A percentile compares a stretch with the other conserved stretches of the same genome.
phyloP scores from a whole-genome alignment of 2,888 invertebrate genomes.

The Lithophane semibrunnea region DNA sequence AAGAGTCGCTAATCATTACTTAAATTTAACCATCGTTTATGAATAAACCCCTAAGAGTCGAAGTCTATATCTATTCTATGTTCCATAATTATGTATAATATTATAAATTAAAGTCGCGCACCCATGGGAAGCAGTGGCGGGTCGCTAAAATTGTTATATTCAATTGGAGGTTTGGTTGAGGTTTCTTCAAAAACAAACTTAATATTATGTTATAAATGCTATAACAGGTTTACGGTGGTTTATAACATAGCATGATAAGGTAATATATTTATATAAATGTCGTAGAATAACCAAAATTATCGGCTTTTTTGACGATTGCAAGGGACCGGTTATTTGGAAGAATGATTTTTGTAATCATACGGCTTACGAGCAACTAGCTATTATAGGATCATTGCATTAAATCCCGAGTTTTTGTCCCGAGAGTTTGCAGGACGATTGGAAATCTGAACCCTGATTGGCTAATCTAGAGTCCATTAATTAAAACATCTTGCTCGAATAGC shows the following conservation, averaged over 20 bases:
- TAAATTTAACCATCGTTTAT: too few species aligned
- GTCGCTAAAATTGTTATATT: neutral
- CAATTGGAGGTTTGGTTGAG: neutral
- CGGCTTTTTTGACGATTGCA: neutral
- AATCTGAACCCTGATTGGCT: neutral
- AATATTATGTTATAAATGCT: neutral
- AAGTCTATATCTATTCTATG: too few species aligned
- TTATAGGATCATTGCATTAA: neutral
- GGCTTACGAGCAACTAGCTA: neutral
- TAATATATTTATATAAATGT: neutral
- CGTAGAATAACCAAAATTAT: neutral
- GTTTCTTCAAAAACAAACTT: neutral
- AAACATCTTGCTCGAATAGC: too few species aligned
- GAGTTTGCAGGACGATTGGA: neutral
- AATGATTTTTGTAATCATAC: neutral
- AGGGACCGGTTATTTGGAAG: neutral
- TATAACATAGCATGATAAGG: neutral
- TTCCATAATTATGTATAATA: too few species aligned
- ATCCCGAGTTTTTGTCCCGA: neutral
- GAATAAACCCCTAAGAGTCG: too few species aligned
- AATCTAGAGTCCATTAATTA: neutral
- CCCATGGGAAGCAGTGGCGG: neutral
- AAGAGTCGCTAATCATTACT: too few species aligned
- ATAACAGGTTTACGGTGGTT: neutral
- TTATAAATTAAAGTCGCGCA: neutral